Conservation (phyloP, 2,888 invertebrate species). For the Maniola hyperantus region DNA sequence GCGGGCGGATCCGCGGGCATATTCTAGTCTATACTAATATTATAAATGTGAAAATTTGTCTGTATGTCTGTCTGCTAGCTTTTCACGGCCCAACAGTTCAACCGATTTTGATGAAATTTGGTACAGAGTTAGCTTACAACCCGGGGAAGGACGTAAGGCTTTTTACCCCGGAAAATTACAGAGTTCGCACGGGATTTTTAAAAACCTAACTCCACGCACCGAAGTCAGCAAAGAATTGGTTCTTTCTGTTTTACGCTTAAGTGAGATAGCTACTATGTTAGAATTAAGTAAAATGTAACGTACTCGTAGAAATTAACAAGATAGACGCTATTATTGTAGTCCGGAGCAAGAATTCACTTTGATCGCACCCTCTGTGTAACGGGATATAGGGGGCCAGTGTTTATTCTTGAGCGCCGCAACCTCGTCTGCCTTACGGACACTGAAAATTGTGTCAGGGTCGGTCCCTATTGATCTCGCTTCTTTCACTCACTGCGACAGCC, state of each 20-base stretch:
- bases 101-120: no score
- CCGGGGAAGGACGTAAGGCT: no score
- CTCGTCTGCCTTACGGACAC: constrained; percentile 60
- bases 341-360: constrained; percentile 40
- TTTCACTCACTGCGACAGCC: constrained; percentile 64
- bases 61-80: no score
- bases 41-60: no score
- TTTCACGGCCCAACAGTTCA: no score
- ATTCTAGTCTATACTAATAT: no score
- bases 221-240: no score
- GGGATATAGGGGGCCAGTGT: constrained; percentile 53
- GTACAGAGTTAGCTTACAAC: no score
- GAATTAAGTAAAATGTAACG: not conserved
- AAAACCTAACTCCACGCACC: no score
- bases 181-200: no score
- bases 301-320: not conserved
- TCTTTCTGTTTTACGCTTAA: not conserved
- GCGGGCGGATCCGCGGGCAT: no score
- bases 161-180: no score
- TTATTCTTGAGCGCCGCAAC: constrained; percentile 69
- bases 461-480: constrained; percentile 74
- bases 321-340: not conserved
- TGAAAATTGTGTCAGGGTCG: constrained; percentile 80
- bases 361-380: constrained; percentile 46
- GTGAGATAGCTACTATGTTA: not conserved